A percentile compares a stretch with the other conserved stretches of the same genome.
These are phyloP conservation scores for Parauchenoglanis punctatus DNA, from an alignment of 2,797 vertebrate species.

Conservation along the genomic window DNA sequence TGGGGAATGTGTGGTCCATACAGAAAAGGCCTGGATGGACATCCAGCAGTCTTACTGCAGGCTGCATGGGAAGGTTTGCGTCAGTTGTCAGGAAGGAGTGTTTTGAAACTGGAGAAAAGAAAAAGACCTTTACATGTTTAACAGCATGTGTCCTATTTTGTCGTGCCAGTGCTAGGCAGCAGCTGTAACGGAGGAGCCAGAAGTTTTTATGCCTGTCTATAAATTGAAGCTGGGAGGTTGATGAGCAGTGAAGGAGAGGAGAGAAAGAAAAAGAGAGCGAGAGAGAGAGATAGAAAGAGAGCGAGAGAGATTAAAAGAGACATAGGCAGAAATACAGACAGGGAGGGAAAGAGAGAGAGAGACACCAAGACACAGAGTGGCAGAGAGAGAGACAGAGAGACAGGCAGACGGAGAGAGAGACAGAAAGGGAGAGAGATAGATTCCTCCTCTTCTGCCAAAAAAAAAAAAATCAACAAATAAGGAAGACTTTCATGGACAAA, in stretches of 20 bases:
- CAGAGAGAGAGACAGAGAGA: background rate
- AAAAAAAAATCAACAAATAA: background rate
- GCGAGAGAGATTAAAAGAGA: background rate
- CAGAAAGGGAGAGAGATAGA: background rate
- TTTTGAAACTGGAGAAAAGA: constrained; percentile 37
- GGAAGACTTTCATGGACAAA: background rate
- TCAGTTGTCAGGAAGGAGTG: constrained; percentile 12
- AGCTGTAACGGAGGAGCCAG: constrained; percentile 64
- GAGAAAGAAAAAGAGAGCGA: background rate
- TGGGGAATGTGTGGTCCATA: background rate
- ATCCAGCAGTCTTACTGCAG: constrained; percentile 21
- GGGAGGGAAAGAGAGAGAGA: background rate
- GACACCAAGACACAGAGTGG: background rate
- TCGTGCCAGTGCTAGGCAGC: constrained; percentile 65
- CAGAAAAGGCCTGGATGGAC: constrained; percentile 25
- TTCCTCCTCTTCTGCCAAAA: background rate
- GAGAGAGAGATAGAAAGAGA: background rate
- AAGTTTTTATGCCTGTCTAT: constrained; percentile 75
- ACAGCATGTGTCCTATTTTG: constrained; percentile 77
- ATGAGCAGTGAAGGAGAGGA: constrained; percentile 79
- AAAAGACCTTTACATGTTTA: constrained; percentile 70
- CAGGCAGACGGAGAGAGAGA: background rate
- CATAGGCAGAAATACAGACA: constrained; percentile 6
- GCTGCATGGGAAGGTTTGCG: constrained; percentile 23
- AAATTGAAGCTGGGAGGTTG: constrained; percentile 76